Base-by-base conservation (phyloP, 2,113 vertebrate species). In the Emydocephalus ijimae region DNA sequence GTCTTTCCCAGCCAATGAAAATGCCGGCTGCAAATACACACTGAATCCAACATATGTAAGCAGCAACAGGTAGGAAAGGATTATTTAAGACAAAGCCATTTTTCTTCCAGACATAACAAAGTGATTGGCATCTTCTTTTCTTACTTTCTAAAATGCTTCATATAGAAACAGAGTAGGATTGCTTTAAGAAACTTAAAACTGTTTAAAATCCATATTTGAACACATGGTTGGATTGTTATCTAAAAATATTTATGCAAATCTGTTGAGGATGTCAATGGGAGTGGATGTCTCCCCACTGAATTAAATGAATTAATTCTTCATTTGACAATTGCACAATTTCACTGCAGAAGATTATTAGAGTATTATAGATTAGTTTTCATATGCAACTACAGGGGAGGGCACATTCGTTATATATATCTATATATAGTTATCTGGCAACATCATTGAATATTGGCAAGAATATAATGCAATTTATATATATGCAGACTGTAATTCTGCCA, bases 201-300 rank as follows among this genome's bases (percentile, higher is more conserved):
- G 8, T 92, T 85, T 29, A 34, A n/a, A 87, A 48, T 52, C 45
- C 50, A 57, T 29, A 21, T 87, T 52, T 85, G 4, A 39, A 48
- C 20, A 90, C 92, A 92, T 59, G 52, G 74, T 11, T 89, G 93
- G 74, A 55, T 91, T 69, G 92, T 89, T 90, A 56, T 54, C 45
- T 87, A 64, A 43, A 91, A 89, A 8, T 86, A 45, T 92, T 61
- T 94, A 89, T 94, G 88, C 85, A 93, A 95, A 94, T 91, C 92
- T 85, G 92, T 86, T 0, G 0, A 93, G 88, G 5, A 43, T 89
- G 87, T 88, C 86, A 91, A 89, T 91, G 89, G 11, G 64, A 48
- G 43, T 87, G 93, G 10, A 89, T 0, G 0, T 69, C 69, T 50
- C 89, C 91, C 45, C 15, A 9, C 45, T 54, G 90, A 88, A 61